A percentile compares a stretch with the other conserved stretches of the same genome.
phyloP scores from a whole-genome alignment of 2,113 vertebrate genomes.

The Scomber japonicus region DNA sequence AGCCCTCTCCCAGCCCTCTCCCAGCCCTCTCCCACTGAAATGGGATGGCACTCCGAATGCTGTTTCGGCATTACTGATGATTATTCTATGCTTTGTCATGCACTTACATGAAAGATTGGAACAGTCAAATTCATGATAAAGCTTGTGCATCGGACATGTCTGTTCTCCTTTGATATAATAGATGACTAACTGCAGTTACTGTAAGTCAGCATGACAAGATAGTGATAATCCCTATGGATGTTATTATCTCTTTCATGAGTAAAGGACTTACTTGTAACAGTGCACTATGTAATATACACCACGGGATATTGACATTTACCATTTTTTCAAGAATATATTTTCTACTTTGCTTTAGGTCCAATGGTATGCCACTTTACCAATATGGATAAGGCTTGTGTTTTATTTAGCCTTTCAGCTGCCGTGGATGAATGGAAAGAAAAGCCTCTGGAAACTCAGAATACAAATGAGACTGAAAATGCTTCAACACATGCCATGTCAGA shows the following conservation, averaged over 20 bases:
- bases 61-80: slow-evolving; percentile 50
- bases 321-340: slow-evolving; percentile 48
- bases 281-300: slow-evolving; percentile 8
- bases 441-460: slow-evolving; percentile 62
- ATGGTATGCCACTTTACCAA: slow-evolving; percentile 55
- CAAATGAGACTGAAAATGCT: slow-evolving; percentile 66
- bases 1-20: neutral
- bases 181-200: slow-evolving; percentile 16
- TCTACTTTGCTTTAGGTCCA: slow-evolving; percentile 58
- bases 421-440: slow-evolving; percentile 68
- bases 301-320: slow-evolving; percentile 39
- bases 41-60: slow-evolving; percentile 16
- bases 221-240: neutral
- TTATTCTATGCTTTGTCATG: slow-evolving; percentile 43
- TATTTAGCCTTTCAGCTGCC: slow-evolving; percentile 64
- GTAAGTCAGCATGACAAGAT: neutral
- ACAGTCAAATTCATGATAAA: slow-evolving; percentile 39
- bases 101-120: slow-evolving; percentile 21
- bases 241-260: neutral
- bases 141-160: slow-evolving; percentile 23
- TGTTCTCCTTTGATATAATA: slow-evolving; percentile 20
- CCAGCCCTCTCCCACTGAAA: slow-evolving; percentile 6
- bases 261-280: neutral
- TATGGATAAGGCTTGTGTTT: slow-evolving; percentile 60
- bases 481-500: slow-evolving; percentile 58